Evolutionary conservation across 2,888 invertebrate genomes (phyloP).

Genomic region (Reticulitermes lucifugus): DNA sequence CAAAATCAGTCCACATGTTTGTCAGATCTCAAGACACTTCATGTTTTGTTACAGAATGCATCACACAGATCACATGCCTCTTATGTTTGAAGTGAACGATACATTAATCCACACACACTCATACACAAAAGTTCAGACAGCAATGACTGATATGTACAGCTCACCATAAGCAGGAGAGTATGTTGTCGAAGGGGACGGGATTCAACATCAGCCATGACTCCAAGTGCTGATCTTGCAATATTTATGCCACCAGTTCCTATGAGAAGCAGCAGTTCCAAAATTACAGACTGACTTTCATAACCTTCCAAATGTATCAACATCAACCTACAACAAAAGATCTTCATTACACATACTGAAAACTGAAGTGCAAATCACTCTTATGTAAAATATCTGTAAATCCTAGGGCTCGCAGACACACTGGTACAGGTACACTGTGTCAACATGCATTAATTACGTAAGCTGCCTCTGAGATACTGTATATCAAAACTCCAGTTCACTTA

Average conservation of each 20-base stretch:
- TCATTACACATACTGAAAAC: background rate
- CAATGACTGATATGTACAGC: background rate
- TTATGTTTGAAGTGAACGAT: too few relatives aligned
- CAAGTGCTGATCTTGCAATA: background rate
- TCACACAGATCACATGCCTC: too few relatives aligned
- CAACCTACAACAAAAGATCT: slow-evolving; percentile 10
- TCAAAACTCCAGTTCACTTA: too few relatives aligned
- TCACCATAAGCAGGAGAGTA: slow-evolving; percentile 25
- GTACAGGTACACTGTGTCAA: too few relatives aligned
- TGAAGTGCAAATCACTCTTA: background rate
- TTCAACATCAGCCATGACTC: slow-evolving; percentile 12
- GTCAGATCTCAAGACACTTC: too few relatives aligned
- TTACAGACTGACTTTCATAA: background rate
- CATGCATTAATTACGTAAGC: too few relatives aligned
- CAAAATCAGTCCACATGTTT: too few relatives aligned
- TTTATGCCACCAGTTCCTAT: slow-evolving; percentile 9
- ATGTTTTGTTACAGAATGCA: too few relatives aligned
- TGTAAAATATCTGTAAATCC: background rate
- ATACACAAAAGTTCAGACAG: too few relatives aligned
- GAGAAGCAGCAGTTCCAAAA: slow-evolving; percentile 20
- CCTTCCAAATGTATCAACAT: slow-evolving; percentile 22
- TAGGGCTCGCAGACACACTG: too few relatives aligned
- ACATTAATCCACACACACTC: too few relatives aligned
- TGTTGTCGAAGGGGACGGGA: background rate
- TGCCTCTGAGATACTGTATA: too few relatives aligned